Conservation (phyloP, 2,888 invertebrate genomes). For the Drosophila buzzatii region DNA sequence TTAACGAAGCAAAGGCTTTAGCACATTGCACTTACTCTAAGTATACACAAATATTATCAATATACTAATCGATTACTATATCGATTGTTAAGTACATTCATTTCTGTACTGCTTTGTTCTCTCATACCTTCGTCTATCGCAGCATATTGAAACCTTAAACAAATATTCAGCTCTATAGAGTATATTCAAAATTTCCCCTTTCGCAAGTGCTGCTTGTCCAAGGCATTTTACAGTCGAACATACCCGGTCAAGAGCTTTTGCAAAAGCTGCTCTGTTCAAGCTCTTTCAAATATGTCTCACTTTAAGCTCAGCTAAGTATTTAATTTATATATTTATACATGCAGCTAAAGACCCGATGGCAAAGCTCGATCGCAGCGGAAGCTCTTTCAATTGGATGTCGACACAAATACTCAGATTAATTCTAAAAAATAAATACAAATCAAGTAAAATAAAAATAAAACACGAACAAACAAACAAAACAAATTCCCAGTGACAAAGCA, state of each 20-base stretch:
- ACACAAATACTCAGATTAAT: conserved; percentile 17
- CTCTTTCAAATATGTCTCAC: background rate
- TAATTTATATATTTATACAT: conserved; percentile 1
- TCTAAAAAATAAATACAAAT: conserved; percentile 21
- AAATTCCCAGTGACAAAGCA: conserved; percentile 35
- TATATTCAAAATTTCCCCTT: too few relatives aligned
- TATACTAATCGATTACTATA: too few relatives aligned
- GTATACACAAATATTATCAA: too few relatives aligned
- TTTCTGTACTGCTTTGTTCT: too few relatives aligned
- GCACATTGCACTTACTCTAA: too few relatives aligned
- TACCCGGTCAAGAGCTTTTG: background rate
- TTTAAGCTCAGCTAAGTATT: conserved; percentile 9
- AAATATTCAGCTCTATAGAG: too few relatives aligned
- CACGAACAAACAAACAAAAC: conserved; percentile 23
- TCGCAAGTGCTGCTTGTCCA: background rate
- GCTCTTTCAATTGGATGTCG: conserved; percentile 21
- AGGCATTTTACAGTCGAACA: background rate
- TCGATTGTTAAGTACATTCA: too few relatives aligned
- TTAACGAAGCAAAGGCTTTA: too few relatives aligned
- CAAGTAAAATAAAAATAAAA: conserved; percentile 13
- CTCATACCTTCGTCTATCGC: too few relatives aligned
- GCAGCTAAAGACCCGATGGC: background rate
- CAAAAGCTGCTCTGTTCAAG: background rate
- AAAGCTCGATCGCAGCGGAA: conserved; percentile 16
- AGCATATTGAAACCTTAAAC: too few relatives aligned